Base-by-base conservation (phyloP, 2,888 invertebrate genomes). In the Rhamphomyia laevipes region DNA sequence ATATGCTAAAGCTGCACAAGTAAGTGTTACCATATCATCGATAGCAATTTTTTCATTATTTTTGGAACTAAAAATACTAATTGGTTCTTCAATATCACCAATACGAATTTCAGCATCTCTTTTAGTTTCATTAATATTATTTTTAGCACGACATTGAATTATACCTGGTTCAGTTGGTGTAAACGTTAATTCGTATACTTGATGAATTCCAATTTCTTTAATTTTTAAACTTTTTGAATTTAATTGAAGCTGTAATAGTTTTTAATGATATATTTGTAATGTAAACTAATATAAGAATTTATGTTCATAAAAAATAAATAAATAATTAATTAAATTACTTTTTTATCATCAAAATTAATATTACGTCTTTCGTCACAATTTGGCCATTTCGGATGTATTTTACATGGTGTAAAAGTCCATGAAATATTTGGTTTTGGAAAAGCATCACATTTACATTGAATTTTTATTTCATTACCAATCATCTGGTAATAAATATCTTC, bases 1-100 rank as follows among this genome's bases (percentile, higher is more conserved):
- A 54, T 74, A 73, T 16, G 73, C 67, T 1, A 79, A 73, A 1
- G 77, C 78, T 3, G 74, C 77, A 61, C 84, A 84, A 6, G 67
- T 73, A 7, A 82, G 56, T 15, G 63, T 66, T 1, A 81, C 59
- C 48, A 73, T 59, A 53, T 83, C 81, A 1, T 76, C 77, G 30
- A 71, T 68, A 1, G 79, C 75, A 35, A 74, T 68, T 30, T 68
- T 65, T 1, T 63, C 63, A 16, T 59, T 53, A 27, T 61, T 64
- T 42, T 73, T 68, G 1, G 71, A 57, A 2, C 69, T 70, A 51
- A 67, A 67, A 7, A 75, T 66, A 11, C 67, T 63, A 56, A 76
- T 72, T 18, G 66, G 63, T 23, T 63, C 62, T 5, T 61, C 55
- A 16, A 70, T 61, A 50, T 69, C 67, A 12, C 67, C 66, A 18